A percentile compares a stretch with the other conserved stretches of the same genome.
phyloP scores from a whole-genome alignment of 2,888 invertebrate genomes.

The Pterobdella sp. region DNA sequence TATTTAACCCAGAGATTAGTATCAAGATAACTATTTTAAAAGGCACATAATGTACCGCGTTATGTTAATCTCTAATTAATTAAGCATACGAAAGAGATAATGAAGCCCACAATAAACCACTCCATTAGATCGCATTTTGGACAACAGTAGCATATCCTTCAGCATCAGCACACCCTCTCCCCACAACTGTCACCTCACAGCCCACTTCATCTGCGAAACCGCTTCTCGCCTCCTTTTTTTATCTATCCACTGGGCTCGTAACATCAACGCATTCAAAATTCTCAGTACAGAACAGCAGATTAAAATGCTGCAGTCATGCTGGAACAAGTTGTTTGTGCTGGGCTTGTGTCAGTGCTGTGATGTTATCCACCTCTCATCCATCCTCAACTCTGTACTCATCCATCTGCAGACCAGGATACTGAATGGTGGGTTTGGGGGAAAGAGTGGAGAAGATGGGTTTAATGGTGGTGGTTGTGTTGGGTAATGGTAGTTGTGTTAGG shows the following conservation, averaged over 20 bases:
- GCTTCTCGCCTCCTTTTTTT: constrained; percentile 83
- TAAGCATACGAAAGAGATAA: no score
- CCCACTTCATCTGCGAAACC: constrained; percentile 90
- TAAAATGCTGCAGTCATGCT: constrained; percentile 72
- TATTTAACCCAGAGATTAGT: no score
- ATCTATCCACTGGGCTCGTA: constrained; percentile 79
- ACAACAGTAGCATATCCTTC: constrained; percentile 65
- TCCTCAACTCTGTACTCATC: constrained; percentile 72
- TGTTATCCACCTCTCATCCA: constrained; percentile 68
- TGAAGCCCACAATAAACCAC: not conserved
- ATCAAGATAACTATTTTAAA: no score
- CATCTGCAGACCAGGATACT: constrained; percentile 61
- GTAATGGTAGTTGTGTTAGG: no score
- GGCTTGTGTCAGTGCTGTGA: constrained; percentile 79
- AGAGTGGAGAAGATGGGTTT: not conserved
- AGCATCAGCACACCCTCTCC: constrained; percentile 68
- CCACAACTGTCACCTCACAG: constrained; percentile 78
- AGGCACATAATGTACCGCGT: no score
- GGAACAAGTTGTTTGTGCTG: constrained; percentile 84
- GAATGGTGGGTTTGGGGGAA: constrained; percentile 32
- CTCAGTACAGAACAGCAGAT: constrained; percentile 77
- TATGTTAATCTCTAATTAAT: not conserved
- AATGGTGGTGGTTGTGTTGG: no score
- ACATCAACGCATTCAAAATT: constrained; percentile 71
- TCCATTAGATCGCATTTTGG: constrained; percentile 56